phyloP scores from a whole-genome alignment of 2,888 invertebrate species.

The Ormyrus nitidulus region DNA sequence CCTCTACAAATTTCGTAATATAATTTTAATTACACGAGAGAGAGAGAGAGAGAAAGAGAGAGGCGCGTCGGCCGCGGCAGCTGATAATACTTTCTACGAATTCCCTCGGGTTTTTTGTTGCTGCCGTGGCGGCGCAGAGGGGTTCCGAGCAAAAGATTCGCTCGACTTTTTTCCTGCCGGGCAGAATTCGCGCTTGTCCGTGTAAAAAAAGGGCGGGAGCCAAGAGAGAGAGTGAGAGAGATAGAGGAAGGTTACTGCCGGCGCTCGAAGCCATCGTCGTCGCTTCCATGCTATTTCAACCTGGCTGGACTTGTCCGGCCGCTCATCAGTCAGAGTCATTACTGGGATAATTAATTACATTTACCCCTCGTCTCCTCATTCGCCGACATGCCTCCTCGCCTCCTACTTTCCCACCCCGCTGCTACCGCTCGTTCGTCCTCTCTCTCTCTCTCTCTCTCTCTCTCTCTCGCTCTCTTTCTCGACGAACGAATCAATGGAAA shows the following conservation, averaged over 20 bases:
- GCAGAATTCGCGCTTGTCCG: constrained; percentile 48
- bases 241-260: neutral
- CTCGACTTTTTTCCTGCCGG: constrained; percentile 39
- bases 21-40: constrained; percentile 53
- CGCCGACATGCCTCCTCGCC: constrained; percentile 60
- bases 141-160: constrained; percentile 31
- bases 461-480: constrained; percentile 61
- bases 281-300: constrained; percentile 70
- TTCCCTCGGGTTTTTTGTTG: constrained; percentile 27
- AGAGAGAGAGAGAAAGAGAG: no score
- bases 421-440: constrained; percentile 62
- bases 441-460: constrained; percentile 64
- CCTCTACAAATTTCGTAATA: constrained; percentile 48
- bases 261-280: constrained; percentile 67
- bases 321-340: constrained; percentile 82
- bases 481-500: constrained; percentile 72
- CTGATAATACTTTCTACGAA: constrained; percentile 48
- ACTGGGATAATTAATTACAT: constrained; percentile 82
- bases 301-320: constrained; percentile 75
- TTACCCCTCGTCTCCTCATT: constrained; percentile 78
- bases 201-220: constrained; percentile 27
- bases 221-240: neutral
- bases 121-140: neutral
- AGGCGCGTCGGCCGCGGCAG: neutral
- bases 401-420: constrained; percentile 57